A percentile compares a stretch with the other conserved stretches of the same genome.
Conservation (phyloP, 2,113 vertebrate genomes). For the Lepidothrix coronata region DNA sequence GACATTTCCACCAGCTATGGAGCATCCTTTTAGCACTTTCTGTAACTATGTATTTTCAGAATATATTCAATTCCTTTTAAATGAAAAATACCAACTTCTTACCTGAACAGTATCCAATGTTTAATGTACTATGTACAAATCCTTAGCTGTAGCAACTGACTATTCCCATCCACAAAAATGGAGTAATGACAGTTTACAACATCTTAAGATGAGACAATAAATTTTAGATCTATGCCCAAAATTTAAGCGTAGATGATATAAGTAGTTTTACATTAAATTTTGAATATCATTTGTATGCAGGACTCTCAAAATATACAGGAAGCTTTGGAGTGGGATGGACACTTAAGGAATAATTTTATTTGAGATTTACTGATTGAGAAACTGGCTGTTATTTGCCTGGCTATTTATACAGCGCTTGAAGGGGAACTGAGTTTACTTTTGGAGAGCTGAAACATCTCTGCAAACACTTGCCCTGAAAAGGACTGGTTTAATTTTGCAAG, state of each 20-base stretch:
- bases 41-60: neutral
- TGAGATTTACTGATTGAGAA: constrained; percentile 27
- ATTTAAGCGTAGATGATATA: neutral
- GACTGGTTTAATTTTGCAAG: neutral
- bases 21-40: neutral
- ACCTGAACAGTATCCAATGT: neutral
- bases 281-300: neutral
- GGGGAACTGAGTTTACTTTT: neutral
- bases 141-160: neutral
- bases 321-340: neutral
- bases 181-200: neutral
- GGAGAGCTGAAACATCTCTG: neutral
- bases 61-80: neutral
- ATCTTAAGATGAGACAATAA: neutral
- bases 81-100: neutral
- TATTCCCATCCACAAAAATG: neutral
- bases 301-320: neutral
- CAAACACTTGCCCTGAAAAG: neutral
- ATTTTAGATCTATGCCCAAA: neutral
- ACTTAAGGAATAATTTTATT: neutral
- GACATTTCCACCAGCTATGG: neutral
- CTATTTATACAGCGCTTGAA: neutral
- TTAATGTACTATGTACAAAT: neutral
- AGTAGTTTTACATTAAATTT: neutral
- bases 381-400: neutral